Evolutionary conservation across 2,113 vertebrate genomes (phyloP).

Genomic region (Sturnus vulgaris): DNA sequence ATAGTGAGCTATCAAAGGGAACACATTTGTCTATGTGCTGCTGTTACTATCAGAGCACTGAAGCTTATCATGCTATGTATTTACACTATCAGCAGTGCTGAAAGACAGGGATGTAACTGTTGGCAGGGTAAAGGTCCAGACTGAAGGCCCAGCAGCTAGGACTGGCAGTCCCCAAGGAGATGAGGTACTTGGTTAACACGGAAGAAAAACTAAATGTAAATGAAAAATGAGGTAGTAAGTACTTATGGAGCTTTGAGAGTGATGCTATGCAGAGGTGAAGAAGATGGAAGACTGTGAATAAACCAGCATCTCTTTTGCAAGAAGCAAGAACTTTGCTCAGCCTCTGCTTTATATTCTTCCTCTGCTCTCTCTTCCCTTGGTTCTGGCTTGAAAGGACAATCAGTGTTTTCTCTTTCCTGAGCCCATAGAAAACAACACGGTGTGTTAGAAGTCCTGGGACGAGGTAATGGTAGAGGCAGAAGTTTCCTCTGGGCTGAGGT

Average conservation of each 20-base stretch:
- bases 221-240: not conserved
- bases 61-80: not conserved
- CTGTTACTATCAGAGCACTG: not conserved
- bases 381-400: not conserved
- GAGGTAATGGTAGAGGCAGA: not conserved
- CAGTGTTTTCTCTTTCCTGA: not conserved
- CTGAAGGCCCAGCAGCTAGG: not conserved
- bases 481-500: not conserved
- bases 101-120: not conserved
- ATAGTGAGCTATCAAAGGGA: not conserved
- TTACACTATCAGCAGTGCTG: not conserved
- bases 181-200: not conserved
- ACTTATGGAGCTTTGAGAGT: not conserved
- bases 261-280: not conserved
- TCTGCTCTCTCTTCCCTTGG: not conserved
- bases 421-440: not conserved
- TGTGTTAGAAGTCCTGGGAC: not conserved
- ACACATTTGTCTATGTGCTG: fast-evolving
- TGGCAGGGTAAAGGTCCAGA: not conserved
- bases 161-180: not conserved
- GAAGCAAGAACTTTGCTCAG: not conserved
- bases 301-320: not conserved
- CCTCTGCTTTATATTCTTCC: not conserved
- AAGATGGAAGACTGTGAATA: not conserved
- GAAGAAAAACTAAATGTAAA: not conserved